Evolutionary conservation across 2,888 invertebrate species (phyloP).

Genomic region (Drosophila gaucha): DNA sequence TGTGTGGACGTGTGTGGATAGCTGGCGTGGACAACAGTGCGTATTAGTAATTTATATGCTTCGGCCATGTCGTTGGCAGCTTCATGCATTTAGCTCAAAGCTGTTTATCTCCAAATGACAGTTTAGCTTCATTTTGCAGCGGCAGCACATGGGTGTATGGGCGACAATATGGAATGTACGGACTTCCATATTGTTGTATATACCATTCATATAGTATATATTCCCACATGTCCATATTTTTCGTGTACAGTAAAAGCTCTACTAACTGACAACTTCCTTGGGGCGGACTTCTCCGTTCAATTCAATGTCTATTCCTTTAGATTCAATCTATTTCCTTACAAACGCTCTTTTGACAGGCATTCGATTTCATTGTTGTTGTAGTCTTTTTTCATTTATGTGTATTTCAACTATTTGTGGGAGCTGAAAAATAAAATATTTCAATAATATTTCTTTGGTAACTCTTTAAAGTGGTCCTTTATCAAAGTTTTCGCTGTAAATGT

Average conservation of each 20-base stretch:
- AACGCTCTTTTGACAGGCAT: neutral
- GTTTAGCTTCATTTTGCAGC: conserved; percentile 62
- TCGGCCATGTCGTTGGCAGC: conserved; percentile 41
- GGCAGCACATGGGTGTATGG: too few relatives aligned
- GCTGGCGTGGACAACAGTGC: conserved; percentile 59
- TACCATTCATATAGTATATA: neutral
- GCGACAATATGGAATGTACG: conserved; percentile 15
- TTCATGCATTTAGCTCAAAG: conserved; percentile 53
- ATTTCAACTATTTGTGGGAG: neutral
- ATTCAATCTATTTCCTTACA: neutral
- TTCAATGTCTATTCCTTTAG: neutral
- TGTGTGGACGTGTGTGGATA: conserved; percentile 30
- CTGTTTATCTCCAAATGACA: conserved; percentile 71
- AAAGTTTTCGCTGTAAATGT: neutral
- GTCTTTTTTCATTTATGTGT: neutral
- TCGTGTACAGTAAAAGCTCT: neutral
- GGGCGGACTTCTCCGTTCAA: neutral
- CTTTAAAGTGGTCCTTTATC: too few relatives aligned
- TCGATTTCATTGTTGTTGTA: neutral
- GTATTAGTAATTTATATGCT: conserved; percentile 74
- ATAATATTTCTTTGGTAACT: too few relatives aligned
- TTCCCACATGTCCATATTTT: neutral
- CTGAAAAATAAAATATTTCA: too few relatives aligned
- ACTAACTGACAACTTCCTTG: conserved; percentile 3
- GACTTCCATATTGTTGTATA: too few relatives aligned